Evolutionary conservation across 2,113 vertebrate genomes (phyloP).

Genomic region (Callionymus lyra): DNA sequence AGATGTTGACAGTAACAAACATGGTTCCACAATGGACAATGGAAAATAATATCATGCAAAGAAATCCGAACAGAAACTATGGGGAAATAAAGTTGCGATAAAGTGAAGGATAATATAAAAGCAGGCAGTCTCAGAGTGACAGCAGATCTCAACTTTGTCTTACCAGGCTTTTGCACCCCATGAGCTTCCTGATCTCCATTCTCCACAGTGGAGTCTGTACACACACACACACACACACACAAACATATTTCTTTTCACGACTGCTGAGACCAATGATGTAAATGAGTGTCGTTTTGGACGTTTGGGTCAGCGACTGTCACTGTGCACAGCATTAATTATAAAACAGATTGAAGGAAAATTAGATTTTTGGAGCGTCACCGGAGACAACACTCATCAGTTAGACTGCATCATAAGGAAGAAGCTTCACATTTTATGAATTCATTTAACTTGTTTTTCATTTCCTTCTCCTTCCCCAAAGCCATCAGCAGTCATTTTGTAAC

Average conservation of each 20-base stretch:
- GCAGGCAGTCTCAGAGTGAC: constrained; percentile 4
- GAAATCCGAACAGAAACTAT: constrained; percentile 6
- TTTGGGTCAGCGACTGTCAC: too few species aligned
- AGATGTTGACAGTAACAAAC: background rate
- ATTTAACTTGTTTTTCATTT: too few species aligned
- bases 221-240: constrained; percentile 39
- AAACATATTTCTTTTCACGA: constrained; percentile 27
- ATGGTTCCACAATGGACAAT: constrained; percentile 1
- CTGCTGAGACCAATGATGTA: background rate
- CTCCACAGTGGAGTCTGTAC: constrained; percentile 65
- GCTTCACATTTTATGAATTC: too few species aligned
- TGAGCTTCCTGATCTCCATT: constrained; percentile 77
- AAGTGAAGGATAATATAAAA: constrained; percentile 3
- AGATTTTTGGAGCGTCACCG: too few species aligned
- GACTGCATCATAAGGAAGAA: too few species aligned
- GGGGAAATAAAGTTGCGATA: constrained; percentile 1
- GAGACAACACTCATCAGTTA: too few species aligned
- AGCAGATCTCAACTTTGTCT: constrained; percentile 36
- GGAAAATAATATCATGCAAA: constrained; percentile 4
- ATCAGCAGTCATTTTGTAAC: too few species aligned
- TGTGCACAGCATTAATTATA: too few species aligned
- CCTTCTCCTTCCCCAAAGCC: too few species aligned
- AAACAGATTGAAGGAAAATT: too few species aligned
- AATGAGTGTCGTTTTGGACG: too few species aligned
- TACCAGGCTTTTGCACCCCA: constrained; percentile 67